Base-by-base conservation (phyloP, 2,113 vertebrate genomes). In the Cariama cristata region DNA sequence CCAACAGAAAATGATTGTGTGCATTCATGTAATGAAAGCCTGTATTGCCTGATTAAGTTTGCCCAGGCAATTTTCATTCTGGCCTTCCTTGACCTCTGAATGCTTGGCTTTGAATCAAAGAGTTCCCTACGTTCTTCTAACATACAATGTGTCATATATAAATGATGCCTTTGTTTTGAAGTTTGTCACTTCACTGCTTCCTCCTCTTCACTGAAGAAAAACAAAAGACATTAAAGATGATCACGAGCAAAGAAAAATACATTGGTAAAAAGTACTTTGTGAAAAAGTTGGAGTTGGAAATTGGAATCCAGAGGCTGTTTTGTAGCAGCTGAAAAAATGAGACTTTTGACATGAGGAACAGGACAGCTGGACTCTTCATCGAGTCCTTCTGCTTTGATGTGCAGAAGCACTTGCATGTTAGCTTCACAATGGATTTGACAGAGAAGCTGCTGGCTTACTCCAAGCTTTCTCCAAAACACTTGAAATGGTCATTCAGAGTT, bases 121-220 rank as follows among this genome's bases (percentile, higher is more conserved):
- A 62, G 50, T 80, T 94, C 52, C 91, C 93, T 64, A 79, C 80
- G 84, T 71, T 94, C 76, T 91, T 86, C 60, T 79, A 81, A 85
- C n/a, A 47, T 96, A 93, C 88, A 86, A 79, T 28, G 23, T 93
- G 69, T 93, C 87, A 64, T 85, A 86, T 84, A 93, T 64, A 91
- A 97, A 91, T 35, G 66, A 77, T 76, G 77, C 33, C 50, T 96
- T 96, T 96, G 95, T 97, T 92, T 95, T 74, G 59, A 83, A 88
- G 38, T 92, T 88, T 58, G 59, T 95, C 44, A 52, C 59, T 90
- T 93, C 75, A 35, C 14, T 96, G 33, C 72, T 94, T 90, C 94
- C 30, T 66, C 21, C 73, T 87, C 59, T 64, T 86, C 59, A 71
- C 23, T 67, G 82, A 71, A 89, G 53, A 64, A 94, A 88, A 97